Base-by-base conservation (phyloP, 2,113 vertebrate species). In the Erinaceus europaeus region DNA sequence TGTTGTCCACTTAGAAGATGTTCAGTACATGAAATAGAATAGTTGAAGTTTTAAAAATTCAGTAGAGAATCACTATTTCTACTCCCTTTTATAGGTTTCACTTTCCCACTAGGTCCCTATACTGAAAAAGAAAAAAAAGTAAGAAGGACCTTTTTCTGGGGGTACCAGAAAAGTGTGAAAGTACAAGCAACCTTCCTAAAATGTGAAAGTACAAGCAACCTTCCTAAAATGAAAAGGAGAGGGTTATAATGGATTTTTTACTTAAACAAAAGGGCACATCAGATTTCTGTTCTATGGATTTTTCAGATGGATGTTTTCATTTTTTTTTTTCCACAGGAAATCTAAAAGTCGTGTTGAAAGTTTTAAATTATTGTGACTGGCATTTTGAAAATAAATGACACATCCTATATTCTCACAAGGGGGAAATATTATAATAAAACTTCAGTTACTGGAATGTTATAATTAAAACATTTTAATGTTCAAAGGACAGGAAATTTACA, bases 321-420 rank as follows among this genome's bases (percentile, higher is more conserved):
- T 4, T 12, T n/a, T 61, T 69, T 81, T 86, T 53, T 14, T 42
- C 46, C 72, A 38, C 1, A 88, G 36, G 5, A 91, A 88, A 88
- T 69, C 69, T 73, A 76, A 53, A 86, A 92, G 55, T 88, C 68
- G 84, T n/a, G 14, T 40, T 77, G 42, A 78, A 64, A 78, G 55
- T 55, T 40, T 38, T 57, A 65, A 59, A 71, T 21, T 75, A 84
- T 73, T 83, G 64, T 77, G 57, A 88, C 18, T 83, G 38, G 8
- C 1, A 3, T 75, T n/a, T 89, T 90, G 48, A 84, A 89, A 90
- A 73, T 46, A 42, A 85, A 83, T 34, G 40, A 67, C 34, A 68
- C 11, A 61, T 69, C 83, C 46, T 88, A 44, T 9, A 65, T 64
- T 85, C 4, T 68, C 61, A 69, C 79, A 91, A 85, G 83, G 71